Evolutionary conservation across 2,113 vertebrate genomes (phyloP), one percentile per base, ranked within the genome.

Genomic region (Oreocharis arfaki): DNA sequence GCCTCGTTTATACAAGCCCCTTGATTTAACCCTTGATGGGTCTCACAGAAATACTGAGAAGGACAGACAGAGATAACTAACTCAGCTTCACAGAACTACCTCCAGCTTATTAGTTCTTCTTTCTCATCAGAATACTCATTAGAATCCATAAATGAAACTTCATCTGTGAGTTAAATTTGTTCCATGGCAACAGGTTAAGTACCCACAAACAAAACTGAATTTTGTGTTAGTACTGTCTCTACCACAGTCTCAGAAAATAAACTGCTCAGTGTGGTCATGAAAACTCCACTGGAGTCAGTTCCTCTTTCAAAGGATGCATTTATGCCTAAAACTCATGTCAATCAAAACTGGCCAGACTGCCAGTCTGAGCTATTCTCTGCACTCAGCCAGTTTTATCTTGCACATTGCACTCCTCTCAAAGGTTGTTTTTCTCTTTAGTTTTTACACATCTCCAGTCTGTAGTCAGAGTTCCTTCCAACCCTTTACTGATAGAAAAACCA

Each of bases 1-100:
- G 17, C 30, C 24, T 61, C 0, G 0, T 59, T 68, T 53, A 55
- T 35, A 67, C 5, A 2, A 76, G 50, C 18, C 11, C 21, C 10
- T 37, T 26, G 37, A 73, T 60, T 87, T 30, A 85, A 71, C 61
- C 8, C 5, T 57, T 41, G 18, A 7, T 52, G 65, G 9, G 17
- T 73, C 44, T 90, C 53, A 56, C 3, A 84, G 53, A 82, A 90
- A 87, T 71, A 75, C n/a, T 9, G 18, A 55, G 32, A 91, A 76
- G 24, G 20, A 71, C 7, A 79, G 15, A 65, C 2, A 76, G 47
- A 84, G 26, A 32, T n/a, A 74, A 63, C 46, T 30, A 78, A 75
- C 26, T 63, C 32, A 39, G n/a, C 37, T 42, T 87, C 27, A 47
- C 33, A 42, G 22, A 63, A 42, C 30, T 49, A 59, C 16, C 46